Evolutionary conservation across 1,140 invertebrate species (phyloP).

Genomic region (Drosophila paulistorum): DNA sequence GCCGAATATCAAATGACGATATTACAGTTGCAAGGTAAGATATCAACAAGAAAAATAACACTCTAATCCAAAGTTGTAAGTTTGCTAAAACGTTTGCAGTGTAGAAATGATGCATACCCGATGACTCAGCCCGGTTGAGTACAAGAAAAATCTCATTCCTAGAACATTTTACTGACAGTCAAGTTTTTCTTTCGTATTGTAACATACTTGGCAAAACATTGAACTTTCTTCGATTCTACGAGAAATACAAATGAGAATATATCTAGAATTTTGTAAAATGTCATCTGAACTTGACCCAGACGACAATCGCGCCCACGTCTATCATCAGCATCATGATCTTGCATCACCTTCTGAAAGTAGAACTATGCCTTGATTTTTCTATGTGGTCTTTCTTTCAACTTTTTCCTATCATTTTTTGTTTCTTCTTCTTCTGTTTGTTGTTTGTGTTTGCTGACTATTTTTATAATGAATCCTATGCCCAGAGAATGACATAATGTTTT

Average conservation of each 20-base stretch:
- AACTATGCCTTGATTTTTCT: slow-evolving; percentile 43
- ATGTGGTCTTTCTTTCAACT: slow-evolving; percentile 37
- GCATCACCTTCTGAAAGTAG: slow-evolving; percentile 57
- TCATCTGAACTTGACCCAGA: slow-evolving; percentile 76
- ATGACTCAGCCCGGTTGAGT: slow-evolving; percentile 27
- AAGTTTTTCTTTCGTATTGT: slow-evolving; percentile 21
- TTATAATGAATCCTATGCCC: slow-evolving; percentile 22
- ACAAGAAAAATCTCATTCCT: slow-evolving; percentile 11
- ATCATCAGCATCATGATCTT: slow-evolving; percentile 31
- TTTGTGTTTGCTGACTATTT: slow-evolving; percentile 34
- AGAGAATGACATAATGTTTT: slow-evolving; percentile 57
- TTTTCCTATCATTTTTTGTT: slow-evolving; percentile 24
- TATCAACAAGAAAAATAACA: neutral
- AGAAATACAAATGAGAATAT: slow-evolving; percentile 3
- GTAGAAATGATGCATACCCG: slow-evolving; percentile 7
- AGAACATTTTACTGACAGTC: slow-evolving; percentile 31
- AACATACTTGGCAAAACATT: slow-evolving; percentile 56
- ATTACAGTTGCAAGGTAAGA: slow-evolving; percentile 93
- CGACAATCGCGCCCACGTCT: slow-evolving; percentile 51
- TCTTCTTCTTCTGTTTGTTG: slow-evolving; percentile 23
- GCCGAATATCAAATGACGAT: slow-evolving; percentile 97
- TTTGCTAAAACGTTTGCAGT: neutral
- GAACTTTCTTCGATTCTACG: slow-evolving; percentile 39
- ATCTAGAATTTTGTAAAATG: slow-evolving; percentile 45
- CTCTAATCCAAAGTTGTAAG: neutral